Percentiles rank a stretch among this genome's conserved stretches.
These are phyloP conservation scores for Helicoverpa assulta DNA, from an alignment of 2,888 invertebrate genomes.

Conservation along the genomic window DNA sequence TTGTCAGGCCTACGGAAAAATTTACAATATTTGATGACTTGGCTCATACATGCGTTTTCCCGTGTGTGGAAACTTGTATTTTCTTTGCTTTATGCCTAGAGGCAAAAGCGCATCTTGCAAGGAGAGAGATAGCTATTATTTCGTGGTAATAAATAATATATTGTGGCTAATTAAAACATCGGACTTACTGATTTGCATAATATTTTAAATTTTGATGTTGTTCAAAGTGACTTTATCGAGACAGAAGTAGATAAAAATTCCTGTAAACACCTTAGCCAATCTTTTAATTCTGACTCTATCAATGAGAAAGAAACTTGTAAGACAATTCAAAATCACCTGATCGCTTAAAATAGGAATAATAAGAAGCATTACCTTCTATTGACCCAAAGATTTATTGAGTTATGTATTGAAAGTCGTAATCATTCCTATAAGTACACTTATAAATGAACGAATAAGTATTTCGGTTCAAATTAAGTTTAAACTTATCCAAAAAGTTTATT, in stretches of 20 bases:
- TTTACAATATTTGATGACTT: constrained; percentile 4
- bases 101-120: background rate
- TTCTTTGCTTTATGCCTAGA: constrained; percentile 5
- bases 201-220: constrained; percentile 3
- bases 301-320: constrained; percentile 15
- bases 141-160: too few species aligned
- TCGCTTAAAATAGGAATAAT: background rate
- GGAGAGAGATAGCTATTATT: too few species aligned
- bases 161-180: constrained; percentile 5
- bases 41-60: constrained; percentile 7
- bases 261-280: background rate
- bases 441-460: too few species aligned
- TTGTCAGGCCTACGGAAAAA: constrained; percentile 24
- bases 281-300: background rate
- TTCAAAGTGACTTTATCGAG: constrained; percentile 28
- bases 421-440: too few species aligned
- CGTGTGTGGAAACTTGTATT: constrained; percentile 14
- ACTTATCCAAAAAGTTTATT: too few species aligned
- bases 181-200: constrained; percentile 9
- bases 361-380: background rate
- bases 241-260: constrained; percentile 19
- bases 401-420: too few species aligned
- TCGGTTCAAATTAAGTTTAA: too few species aligned
- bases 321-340: background rate
- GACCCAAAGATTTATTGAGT: too few species aligned